A percentile compares a stretch with the other conserved stretches of the same genome.
Conservation (phyloP, 2,113 vertebrate species). For the Cromileptes altivelis region DNA sequence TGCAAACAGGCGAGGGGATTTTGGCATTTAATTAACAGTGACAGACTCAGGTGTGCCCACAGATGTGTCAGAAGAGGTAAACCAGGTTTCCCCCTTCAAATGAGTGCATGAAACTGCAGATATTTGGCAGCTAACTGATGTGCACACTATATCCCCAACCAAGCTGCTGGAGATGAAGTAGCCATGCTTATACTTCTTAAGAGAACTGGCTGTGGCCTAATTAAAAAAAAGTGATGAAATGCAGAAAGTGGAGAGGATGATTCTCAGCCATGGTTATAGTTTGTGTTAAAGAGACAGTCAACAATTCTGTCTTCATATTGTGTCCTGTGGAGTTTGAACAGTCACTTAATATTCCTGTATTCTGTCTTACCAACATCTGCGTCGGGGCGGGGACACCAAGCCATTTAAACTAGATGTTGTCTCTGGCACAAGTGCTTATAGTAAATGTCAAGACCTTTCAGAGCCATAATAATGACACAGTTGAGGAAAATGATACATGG, state of each 20-base stretch:
- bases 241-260: conserved; percentile 41
- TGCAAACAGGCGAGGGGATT: conserved; percentile 47
- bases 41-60: conserved; percentile 73
- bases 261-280: conserved; percentile 39
- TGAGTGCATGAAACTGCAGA: conserved; percentile 43
- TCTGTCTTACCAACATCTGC: conserved; percentile 26
- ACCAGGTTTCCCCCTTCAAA: conserved; percentile 56
- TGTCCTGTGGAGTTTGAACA: conserved; percentile 34
- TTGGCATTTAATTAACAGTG: conserved; percentile 72
- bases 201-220: conserved; percentile 47
- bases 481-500: conserved; percentile 69
- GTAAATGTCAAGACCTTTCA: conserved; percentile 82
- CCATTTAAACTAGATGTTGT: conserved; percentile 63
- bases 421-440: conserved; percentile 70
- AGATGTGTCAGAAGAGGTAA: conserved; percentile 62
- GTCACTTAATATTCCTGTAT: conserved; percentile 43
- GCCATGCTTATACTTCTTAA: conserved; percentile 41
- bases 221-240: conserved; percentile 74
- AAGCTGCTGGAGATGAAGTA: conserved; percentile 47
- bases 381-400: conserved; percentile 18
- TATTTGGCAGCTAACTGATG: conserved; percentile 53
- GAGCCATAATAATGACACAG: conserved; percentile 71
- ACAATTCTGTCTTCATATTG: conserved; percentile 46
- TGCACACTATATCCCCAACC: conserved; percentile 34
- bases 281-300: conserved; percentile 42